Evolutionary conservation across 1,140 invertebrate genomes (phyloP).

Genomic region (Drosophila obscura): DNA sequence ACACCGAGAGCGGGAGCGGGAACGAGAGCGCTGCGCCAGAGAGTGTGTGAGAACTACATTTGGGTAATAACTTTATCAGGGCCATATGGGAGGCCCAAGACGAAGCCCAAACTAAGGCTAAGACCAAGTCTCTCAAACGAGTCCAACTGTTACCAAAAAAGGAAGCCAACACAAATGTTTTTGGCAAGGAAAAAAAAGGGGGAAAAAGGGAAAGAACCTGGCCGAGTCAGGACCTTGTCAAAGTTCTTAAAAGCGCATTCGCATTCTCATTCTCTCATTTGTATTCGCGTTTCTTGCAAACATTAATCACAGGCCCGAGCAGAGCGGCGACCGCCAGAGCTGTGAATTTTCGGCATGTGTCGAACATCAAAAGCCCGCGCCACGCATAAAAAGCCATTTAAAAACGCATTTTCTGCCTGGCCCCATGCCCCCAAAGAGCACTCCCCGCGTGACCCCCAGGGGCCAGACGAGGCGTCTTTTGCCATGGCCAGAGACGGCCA

Average conservation of each 20-base stretch:
- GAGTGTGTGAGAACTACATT: constrained; percentile 30
- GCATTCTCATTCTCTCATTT: constrained; percentile 39
- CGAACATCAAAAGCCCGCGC: constrained; percentile 80
- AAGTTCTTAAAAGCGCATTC: constrained; percentile 77
- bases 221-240: constrained; percentile 78
- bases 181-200: constrained; percentile 36
- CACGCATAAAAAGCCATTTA: constrained; percentile 82
- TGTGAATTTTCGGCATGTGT: constrained; percentile 79
- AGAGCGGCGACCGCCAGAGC: constrained; percentile 56
- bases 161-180: constrained; percentile 25
- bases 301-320: constrained; percentile 70
- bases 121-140: too few relatives aligned
- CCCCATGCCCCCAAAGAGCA: constrained; percentile 24
- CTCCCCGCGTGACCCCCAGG: constrained; percentile 53
- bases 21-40: background rate
- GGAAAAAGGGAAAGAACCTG: constrained; percentile 55
- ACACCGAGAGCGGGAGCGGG: background rate
- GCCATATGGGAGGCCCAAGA: constrained; percentile 66
- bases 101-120: too few relatives aligned
- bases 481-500: constrained; percentile 31
- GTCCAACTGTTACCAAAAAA: constrained; percentile 62
- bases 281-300: constrained; percentile 74
- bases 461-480: constrained; percentile 9
- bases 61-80: constrained; percentile 79
- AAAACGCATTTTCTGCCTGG: constrained; percentile 80